Base-by-base conservation (phyloP, 2,797 vertebrate genomes). In the Silurus lanzhouensis region DNA sequence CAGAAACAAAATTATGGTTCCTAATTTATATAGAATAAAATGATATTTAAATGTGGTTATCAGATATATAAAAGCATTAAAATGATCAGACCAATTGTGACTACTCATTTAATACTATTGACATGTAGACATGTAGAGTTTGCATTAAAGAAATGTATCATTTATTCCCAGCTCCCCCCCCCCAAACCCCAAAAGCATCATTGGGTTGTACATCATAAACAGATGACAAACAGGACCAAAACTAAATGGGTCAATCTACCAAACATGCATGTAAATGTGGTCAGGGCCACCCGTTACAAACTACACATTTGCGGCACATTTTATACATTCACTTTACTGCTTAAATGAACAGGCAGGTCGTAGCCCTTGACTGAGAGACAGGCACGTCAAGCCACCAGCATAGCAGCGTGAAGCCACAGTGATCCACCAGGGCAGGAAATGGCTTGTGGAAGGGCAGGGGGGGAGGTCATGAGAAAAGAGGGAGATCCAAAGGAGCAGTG, bases 401-500 rank as follows among this genome's bases (percentile, higher is more conserved):
- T 58, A 79, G 74, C 84, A 82, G 82, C 60, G 80, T 78, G 55
- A 81, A 87, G 85, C 89, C 82, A 87, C 71, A 67, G 83, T 66
- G 72, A 90, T 91, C 88, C 75, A 83, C 87, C 85, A 91, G 90
- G 92, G 82, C 91, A 94, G 94, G 94, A 95, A 94, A 92, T 92
- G 92, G 89, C 89, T 89, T 88, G 82, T 55, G 58, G 31, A 38
- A 46, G 12, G 58, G n/a, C 48, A 10, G 88, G 89, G 85, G 89
- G 82, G 63, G 90, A 89, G 94, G 95, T 95, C 94, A 94, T 95
- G 95, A 94, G 95, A 95, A 95, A 86, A 85, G 78, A 89, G 90
- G 88, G 85, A 86, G 71, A 38, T 27, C 90, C 83, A 64, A 77
- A 89, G 88, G 70, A 67, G 90, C 71, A 84, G 84, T 88, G 85